Evolutionary conservation across 2,888 invertebrate genomes (phyloP).

Genomic region (Zygaena filipendulae): DNA sequence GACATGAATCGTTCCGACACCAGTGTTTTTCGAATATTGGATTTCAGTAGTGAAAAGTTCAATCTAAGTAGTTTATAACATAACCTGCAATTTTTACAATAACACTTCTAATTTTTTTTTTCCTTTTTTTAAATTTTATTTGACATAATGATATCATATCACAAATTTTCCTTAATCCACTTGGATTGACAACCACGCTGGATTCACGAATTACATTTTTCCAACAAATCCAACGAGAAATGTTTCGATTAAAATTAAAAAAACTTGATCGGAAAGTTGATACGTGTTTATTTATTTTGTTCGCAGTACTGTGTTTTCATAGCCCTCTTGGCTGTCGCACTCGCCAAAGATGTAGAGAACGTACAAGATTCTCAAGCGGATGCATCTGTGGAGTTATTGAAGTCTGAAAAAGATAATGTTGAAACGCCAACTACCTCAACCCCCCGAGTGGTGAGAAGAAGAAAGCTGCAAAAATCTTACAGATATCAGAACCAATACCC

Average conservation of each 20-base stretch:
- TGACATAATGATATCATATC: neutral
- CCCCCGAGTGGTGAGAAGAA: constrained; percentile 10
- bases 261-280: neutral
- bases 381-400: constrained; percentile 32
- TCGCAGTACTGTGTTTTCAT: constrained; percentile 38
- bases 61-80: no score
- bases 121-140: neutral
- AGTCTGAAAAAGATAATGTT: constrained; percentile 24
- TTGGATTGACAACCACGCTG: no score
- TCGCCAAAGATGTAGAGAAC: constrained; percentile 30
- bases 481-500: no score
- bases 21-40: no score
- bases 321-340: constrained; percentile 37
- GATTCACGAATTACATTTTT: no score
- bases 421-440: constrained; percentile 12
- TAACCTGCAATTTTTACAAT: neutral
- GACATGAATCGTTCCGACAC: neutral
- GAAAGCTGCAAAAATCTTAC: no score
- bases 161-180: no score
- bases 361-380: constrained; percentile 33
- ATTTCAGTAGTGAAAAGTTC: no score
- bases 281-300: constrained; percentile 15
- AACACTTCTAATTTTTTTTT: no score
- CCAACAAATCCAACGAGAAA: no score
- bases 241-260: neutral